phyloP scores from a whole-genome alignment of 2,888 invertebrate species.

The Diachrysia chrysitis region DNA sequence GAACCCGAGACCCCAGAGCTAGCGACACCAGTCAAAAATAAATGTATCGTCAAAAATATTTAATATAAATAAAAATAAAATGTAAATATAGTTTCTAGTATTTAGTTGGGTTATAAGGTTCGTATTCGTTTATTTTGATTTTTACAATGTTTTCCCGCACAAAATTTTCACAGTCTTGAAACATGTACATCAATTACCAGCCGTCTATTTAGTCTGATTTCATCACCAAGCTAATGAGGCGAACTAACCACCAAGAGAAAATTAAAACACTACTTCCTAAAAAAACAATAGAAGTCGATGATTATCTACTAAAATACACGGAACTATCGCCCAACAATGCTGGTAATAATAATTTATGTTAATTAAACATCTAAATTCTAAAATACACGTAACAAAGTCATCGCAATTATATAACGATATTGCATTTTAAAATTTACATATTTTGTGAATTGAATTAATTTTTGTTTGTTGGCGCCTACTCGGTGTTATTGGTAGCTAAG shows the following conservation, averaged over 20 bases:
- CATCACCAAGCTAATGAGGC: constrained; percentile 1
- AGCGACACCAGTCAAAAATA: too few species aligned
- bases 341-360: constrained; percentile 47
- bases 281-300: constrained; percentile 51
- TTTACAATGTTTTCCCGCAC: too few species aligned
- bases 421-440: constrained; percentile 44
- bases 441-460: constrained; percentile 33
- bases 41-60: too few species aligned
- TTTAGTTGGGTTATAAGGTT: too few species aligned
- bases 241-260: constrained; percentile 1
- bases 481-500: neutral
- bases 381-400: constrained; percentile 45
- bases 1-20: too few species aligned
- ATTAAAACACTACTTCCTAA: constrained; percentile 14
- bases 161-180: too few species aligned
- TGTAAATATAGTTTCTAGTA: too few species aligned
- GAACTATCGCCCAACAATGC: constrained; percentile 56
- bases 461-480: constrained; percentile 25
- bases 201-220: neutral
- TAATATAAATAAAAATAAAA: too few species aligned
- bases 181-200: too few species aligned
- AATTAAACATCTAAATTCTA: constrained; percentile 47
- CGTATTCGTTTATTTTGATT: too few species aligned
- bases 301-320: constrained; percentile 50
- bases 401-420: constrained; percentile 45